These are phyloP conservation scores for Myathropa florea DNA, from an alignment of 2,888 invertebrate genomes.

Conservation along the genomic window DNA sequence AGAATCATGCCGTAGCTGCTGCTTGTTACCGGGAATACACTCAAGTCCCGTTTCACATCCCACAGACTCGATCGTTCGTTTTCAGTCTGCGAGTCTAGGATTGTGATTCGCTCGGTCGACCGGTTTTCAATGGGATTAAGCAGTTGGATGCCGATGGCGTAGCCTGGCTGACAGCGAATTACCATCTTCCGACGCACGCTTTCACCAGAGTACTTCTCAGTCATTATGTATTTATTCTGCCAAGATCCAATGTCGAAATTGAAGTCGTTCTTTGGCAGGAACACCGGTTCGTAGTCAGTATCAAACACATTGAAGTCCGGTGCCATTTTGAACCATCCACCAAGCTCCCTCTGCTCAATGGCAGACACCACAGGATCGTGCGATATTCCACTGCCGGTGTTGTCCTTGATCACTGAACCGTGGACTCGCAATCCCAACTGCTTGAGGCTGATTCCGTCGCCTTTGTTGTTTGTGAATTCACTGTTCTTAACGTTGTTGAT, in stretches of 20 bases:
- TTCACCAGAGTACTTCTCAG: conserved; percentile 85
- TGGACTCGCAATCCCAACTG: conserved; percentile 91
- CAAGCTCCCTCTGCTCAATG: conserved; percentile 92
- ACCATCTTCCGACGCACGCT: conserved; percentile 83
- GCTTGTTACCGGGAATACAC: conserved; percentile 94
- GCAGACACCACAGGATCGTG: conserved; percentile 94
- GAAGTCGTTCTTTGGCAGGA: conserved; percentile 85
- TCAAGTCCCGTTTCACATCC: conserved; percentile 91
- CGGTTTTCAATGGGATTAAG: conserved; percentile 94
- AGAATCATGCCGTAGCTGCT: conserved; percentile 90
- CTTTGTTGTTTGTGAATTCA: conserved; percentile 90
- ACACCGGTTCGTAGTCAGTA: conserved; percentile 87
- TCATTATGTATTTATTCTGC: conserved; percentile 90
- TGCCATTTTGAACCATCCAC: conserved; percentile 93
- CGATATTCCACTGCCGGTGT: conserved; percentile 92
- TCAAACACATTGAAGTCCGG: conserved; percentile 85
- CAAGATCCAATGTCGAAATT: conserved; percentile 86
- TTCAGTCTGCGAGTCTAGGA: conserved; percentile 88
- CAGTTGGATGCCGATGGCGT: conserved; percentile 93
- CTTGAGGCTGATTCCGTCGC: conserved; percentile 94
- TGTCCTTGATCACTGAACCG: conserved; percentile 90
- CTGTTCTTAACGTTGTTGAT: conserved; percentile 91
- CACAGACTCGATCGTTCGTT: conserved; percentile 86
- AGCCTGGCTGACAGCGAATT: conserved; percentile 89
- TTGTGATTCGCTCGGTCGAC: conserved; percentile 90